Conservation (phyloP, 2,888 invertebrate genomes). For the Camponotus fellah region DNA sequence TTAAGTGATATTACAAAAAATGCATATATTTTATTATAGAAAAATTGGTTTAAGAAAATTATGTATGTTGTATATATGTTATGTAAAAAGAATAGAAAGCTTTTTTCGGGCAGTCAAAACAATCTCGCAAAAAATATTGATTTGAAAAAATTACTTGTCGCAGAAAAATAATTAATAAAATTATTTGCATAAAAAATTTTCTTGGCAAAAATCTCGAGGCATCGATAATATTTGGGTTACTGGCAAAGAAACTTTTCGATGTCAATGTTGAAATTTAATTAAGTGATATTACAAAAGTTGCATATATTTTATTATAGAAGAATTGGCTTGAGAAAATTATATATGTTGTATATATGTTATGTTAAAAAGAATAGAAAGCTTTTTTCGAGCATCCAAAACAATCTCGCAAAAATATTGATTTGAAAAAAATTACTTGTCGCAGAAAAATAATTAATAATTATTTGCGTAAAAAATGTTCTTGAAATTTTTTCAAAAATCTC, state of each 20-base stretch:
- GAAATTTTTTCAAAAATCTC: neutral
- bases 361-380: too few species aligned
- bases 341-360: too few species aligned
- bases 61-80: neutral
- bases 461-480: neutral
- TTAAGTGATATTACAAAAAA: neutral
- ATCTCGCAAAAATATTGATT: too few species aligned
- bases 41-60: neutral
- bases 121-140: neutral
- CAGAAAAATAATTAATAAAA: neutral
- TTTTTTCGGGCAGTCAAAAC: neutral
- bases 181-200: neutral
- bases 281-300: neutral
- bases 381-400: too few species aligned
- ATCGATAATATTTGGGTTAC: neutral
- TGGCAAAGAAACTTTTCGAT: neutral
- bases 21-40: neutral
- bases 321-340: neutral
- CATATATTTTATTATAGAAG: neutral
- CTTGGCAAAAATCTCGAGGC: neutral
- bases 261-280: neutral
- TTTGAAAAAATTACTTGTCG: too few species aligned
- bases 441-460: too few species aligned
- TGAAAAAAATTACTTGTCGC: too few species aligned
- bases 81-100: neutral